Evolutionary conservation across 2,797 vertebrate species (phyloP), one percentile per base, ranked within the genome.

Genomic region (Pantherophis vulpinus): DNA sequence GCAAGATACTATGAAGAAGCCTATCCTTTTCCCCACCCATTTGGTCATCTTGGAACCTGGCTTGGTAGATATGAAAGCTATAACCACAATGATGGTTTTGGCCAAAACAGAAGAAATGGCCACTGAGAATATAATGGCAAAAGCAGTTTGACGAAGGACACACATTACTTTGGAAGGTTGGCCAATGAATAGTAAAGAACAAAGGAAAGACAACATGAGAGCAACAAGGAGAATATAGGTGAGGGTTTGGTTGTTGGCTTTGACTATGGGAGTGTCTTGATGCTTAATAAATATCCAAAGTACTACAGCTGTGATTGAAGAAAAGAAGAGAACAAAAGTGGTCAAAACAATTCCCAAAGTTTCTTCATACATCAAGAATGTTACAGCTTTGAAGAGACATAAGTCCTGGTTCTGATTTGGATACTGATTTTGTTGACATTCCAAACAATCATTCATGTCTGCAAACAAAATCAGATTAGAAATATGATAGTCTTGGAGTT

Each of bases 351-450:
- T 70, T 32, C 66, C 66, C 66, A 70, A 70, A 70, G n/a, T 70
- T 70, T 70, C 66, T 32, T 70, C 66, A 70, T 32, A 70, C n/a
- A 14, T 70, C 63, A 70, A 70, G 12, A 70, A 70, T 5, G 63
- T 14, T 70, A 70, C 5, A n/a, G 2, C 5, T 70, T 70, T 70
- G 63, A n/a, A 86, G 9, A 47, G 59, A 88, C 23, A 88, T 20
- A 32, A 88, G 25, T 58, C 56, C 29, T 91, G 61, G n/a, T 93
- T 16, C 20, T 55, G 4, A 60, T 92, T 95, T 66, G 94, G 92
- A 93, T 91, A 94, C 42, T 90, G 60, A 58, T 93, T 66, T 87
- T 87, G 91, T 12, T 91, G 83, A 37, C 94, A 95, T 83, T 66
- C 37, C 32, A 70, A 55, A 27, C 94, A 95, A 9, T 91, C 88